phyloP scores from a whole-genome alignment of 2,113 vertebrate species.

The Bungarus multicinctus region DNA sequence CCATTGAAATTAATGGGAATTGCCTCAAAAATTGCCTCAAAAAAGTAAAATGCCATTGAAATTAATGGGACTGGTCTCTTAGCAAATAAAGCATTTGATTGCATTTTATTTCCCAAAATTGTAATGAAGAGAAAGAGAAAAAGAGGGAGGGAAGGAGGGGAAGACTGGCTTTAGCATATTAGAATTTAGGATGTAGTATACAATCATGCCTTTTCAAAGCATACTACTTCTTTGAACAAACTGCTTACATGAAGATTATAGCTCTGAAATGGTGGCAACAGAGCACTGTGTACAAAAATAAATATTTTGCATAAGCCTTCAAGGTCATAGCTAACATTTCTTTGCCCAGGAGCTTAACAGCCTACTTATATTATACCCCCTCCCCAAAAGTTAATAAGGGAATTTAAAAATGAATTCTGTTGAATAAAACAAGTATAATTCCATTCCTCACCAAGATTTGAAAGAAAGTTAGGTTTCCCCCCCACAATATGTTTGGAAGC shows the following conservation, averaged over 20 bases:
- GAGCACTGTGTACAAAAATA: not conserved
- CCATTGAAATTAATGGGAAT: not conserved
- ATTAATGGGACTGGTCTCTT: not conserved
- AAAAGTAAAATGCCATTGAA: not conserved
- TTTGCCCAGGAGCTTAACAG: not conserved
- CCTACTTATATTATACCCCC: not conserved
- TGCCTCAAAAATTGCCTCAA: rapidly evolving
- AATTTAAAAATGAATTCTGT: not conserved
- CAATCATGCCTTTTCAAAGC: not conserved
- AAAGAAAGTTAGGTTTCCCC: not conserved
- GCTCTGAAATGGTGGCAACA: not conserved
- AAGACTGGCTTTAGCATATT: not conserved
- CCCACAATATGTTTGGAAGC: not conserved
- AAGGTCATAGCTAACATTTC: not conserved
- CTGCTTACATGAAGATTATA: not conserved
- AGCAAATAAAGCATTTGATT: not conserved
- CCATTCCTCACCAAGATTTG: not conserved
- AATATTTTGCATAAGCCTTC: not conserved
- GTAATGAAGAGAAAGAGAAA: not conserved
- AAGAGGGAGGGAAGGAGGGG: not conserved
- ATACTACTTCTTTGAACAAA: not conserved
- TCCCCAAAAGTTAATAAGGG: not conserved
- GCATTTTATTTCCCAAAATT: not conserved
- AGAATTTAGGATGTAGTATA: not conserved
- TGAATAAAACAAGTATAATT: not conserved